Evolutionary conservation across 2,113 vertebrate species (phyloP).

Genomic region (Harpagus bidentatus): DNA sequence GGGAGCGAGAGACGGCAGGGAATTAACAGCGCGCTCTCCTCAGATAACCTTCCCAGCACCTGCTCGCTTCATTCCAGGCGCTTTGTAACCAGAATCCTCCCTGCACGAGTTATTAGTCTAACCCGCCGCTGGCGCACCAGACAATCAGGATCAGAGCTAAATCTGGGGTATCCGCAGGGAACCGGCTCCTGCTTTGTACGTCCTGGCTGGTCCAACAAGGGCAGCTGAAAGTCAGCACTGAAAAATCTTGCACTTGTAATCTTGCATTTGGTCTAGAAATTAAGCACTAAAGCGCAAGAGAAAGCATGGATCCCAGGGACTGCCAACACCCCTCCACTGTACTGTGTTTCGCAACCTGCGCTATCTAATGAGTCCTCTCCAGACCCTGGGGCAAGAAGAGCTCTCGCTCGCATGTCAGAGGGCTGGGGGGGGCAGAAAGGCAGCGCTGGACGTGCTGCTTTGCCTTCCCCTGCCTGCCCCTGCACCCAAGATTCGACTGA

Average conservation of each 20-base stretch:
- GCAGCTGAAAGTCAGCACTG: conserved; percentile 25
- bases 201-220: conserved; percentile 31
- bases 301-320: too few relatives aligned
- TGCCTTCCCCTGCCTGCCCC: neutral
- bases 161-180: conserved; percentile 28
- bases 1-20: rapidly evolving
- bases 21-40: neutral
- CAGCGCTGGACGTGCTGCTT: neutral
- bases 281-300: neutral
- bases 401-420: neutral
- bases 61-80: conserved; percentile 13
- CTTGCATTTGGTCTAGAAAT: neutral
- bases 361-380: neutral
- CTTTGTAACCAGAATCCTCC: conserved; percentile 42
- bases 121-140: neutral
- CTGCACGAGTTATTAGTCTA: neutral
- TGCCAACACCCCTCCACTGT: neutral
- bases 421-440: neutral
- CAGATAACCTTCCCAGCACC: conserved; percentile 34
- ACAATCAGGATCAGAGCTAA: conserved; percentile 55
- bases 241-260: neutral
- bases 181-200: neutral
- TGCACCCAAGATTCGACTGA: neutral
- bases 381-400: neutral
- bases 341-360: neutral